phyloP scores from a whole-genome alignment of 1,140 invertebrate genomes.

The Aporrectodea caliginosa region DNA sequence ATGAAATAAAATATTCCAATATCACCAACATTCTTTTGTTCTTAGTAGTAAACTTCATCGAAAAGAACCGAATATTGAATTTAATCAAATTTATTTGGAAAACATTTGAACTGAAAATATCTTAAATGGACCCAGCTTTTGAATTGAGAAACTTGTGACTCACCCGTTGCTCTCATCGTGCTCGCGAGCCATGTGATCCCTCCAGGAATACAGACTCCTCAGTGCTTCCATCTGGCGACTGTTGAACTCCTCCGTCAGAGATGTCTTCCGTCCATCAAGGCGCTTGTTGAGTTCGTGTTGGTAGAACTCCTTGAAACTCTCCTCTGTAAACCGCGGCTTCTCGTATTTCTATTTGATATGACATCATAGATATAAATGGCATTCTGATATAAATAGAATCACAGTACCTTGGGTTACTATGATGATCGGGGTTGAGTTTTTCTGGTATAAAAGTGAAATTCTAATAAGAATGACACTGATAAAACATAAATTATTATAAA shows the following conservation, averaged over 20 bases:
- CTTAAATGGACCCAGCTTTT: too few species aligned
- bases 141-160: too few species aligned
- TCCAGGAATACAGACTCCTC: conserved; percentile 78
- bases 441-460: too few species aligned
- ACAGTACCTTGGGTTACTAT: not conserved
- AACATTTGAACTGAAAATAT: too few species aligned
- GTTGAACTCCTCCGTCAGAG: conserved; percentile 71
- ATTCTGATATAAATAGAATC: not conserved
- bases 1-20: not conserved
- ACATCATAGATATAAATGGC: not conserved
- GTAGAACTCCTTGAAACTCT: conserved; percentile 73
- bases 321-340: conserved; percentile 70
- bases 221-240: conserved; percentile 77
- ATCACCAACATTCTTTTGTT: not conserved
- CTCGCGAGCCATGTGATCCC: conserved; percentile 75
- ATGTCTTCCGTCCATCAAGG: not conserved
- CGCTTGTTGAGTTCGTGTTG: conserved; percentile 54
- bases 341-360: conserved; percentile 65
- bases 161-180: conserved; percentile 85
- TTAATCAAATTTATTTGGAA: too few species aligned
- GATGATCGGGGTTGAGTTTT: not conserved
- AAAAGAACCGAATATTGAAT: not conserved
- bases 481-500: too few species aligned
- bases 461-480: too few species aligned
- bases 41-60: not conserved